These are phyloP conservation scores for Delphinus delphis DNA, from an alignment of 2,113 vertebrate genomes.

Conservation along the genomic window DNA sequence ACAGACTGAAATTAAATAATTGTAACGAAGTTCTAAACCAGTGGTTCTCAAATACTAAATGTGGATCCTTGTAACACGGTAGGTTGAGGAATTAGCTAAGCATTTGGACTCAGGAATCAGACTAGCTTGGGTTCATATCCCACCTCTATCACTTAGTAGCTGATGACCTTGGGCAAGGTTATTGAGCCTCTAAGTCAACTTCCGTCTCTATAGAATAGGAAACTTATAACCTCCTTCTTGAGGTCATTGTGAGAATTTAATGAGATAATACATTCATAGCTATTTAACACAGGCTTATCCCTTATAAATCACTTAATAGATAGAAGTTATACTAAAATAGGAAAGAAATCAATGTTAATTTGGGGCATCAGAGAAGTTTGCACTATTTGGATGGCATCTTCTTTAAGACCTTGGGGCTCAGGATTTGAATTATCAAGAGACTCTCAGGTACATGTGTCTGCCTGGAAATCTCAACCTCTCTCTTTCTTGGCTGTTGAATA, in stretches of 20 bases:
- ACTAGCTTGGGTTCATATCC: not conserved
- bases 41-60: not conserved
- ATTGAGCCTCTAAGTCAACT: not conserved
- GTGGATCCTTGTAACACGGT: not conserved
- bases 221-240: not conserved
- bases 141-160: not conserved
- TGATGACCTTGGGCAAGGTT: not conserved
- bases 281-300: not conserved
- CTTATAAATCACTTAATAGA: not conserved
- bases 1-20: not conserved
- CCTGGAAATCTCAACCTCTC: not conserved
- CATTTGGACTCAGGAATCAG: not conserved
- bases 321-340: not conserved
- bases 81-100: not conserved
- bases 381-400: not conserved
- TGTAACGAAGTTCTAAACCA: not conserved
- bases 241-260: not conserved
- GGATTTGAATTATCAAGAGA: not conserved
- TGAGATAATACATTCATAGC: not conserved
- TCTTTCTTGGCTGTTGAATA: not conserved
- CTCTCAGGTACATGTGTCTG: not conserved
- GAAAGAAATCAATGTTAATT: not conserved
- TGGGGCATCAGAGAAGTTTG: not conserved
- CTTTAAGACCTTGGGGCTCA: not conserved
- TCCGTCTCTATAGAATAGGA: not conserved